These are phyloP conservation scores for Hycleus phaleratus DNA, from an alignment of 1,140 invertebrate genomes.

Conservation along the genomic window DNA sequence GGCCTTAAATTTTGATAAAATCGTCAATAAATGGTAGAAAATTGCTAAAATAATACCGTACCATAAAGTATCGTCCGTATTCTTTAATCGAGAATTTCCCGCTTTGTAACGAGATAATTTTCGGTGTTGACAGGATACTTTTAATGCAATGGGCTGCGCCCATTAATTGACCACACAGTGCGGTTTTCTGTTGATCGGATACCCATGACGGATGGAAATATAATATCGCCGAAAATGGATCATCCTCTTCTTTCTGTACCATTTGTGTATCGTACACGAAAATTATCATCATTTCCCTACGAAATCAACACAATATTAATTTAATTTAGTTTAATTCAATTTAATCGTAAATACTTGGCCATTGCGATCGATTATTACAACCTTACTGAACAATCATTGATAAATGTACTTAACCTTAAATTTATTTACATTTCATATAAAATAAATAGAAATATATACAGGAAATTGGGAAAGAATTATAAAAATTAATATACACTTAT, in stretches of 20 bases:
- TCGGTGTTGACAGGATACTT: slow-evolving; percentile 62
- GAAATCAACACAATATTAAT: no score
- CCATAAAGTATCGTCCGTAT: slow-evolving; percentile 70
- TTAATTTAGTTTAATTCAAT: no score
- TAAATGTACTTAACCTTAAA: no score
- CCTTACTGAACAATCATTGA: no score
- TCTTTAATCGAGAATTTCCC: slow-evolving; percentile 76
- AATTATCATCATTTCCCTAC: slow-evolving; percentile 78
- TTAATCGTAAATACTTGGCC: no score
- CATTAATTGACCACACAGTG: slow-evolving; percentile 74
- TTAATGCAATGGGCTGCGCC: slow-evolving; percentile 70
- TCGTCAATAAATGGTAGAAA: slow-evolving; percentile 8
- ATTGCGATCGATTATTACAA: no score
- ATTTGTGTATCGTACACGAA: slow-evolving; percentile 78
- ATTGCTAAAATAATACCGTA: slow-evolving; percentile 40
- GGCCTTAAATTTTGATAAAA: slow-evolving; percentile 46
- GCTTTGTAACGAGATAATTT: slow-evolving; percentile 67
- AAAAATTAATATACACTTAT: no score
- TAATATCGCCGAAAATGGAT: slow-evolving; percentile 76
- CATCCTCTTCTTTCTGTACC: slow-evolving; percentile 70
- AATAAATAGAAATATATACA: no score
- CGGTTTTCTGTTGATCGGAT: slow-evolving; percentile 68
- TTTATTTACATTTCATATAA: no score
- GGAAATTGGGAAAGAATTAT: no score
- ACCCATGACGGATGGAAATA: slow-evolving; percentile 85